These are phyloP conservation scores for Melanerpes formicivorus DNA, from an alignment of 2,113 vertebrate genomes.

Conservation along the genomic window DNA sequence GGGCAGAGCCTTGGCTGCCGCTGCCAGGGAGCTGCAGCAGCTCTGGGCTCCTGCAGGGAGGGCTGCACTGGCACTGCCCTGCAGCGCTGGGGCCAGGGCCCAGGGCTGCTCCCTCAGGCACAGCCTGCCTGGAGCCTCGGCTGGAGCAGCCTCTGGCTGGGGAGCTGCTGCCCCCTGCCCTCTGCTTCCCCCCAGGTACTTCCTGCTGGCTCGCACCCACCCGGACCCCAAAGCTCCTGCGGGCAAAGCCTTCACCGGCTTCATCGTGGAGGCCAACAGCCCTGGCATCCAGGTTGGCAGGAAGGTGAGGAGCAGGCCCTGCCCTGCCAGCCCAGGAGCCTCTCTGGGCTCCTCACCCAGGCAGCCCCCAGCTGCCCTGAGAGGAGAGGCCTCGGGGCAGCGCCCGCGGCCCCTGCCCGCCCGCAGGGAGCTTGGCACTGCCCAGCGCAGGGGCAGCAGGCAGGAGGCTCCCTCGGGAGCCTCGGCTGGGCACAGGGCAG, in stretches of 20 bases:
- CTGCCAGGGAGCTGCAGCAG: background rate
- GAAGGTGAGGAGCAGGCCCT: slow-evolving; percentile 79
- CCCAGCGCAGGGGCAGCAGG: background rate
- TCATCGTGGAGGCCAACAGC: slow-evolving; percentile 87
- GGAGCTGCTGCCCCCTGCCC: background rate
- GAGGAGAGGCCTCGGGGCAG: background rate
- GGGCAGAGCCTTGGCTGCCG: background rate
- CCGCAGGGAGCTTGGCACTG: background rate
- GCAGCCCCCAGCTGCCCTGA: background rate
- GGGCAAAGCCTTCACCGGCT: slow-evolving; percentile 90
- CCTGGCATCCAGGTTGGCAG: slow-evolving; percentile 88
- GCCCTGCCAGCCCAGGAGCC: background rate
- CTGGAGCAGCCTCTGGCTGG: background rate
- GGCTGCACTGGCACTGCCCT: background rate
- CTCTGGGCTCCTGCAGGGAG: background rate
- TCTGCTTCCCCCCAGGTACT: slow-evolving; percentile 80
- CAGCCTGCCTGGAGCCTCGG: no score
- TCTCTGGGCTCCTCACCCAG: fast-evolving
- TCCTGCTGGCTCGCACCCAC: slow-evolving; percentile 84
- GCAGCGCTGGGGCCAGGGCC: no score
- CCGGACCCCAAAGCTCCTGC: slow-evolving; percentile 81
- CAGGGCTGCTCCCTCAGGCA: no score
- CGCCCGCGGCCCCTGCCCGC: no score
- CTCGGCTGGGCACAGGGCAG: no score
- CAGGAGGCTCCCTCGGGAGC: no score